Base-by-base conservation (phyloP, 23 tunicate species). In the Trididemnum clinides region DNA sequence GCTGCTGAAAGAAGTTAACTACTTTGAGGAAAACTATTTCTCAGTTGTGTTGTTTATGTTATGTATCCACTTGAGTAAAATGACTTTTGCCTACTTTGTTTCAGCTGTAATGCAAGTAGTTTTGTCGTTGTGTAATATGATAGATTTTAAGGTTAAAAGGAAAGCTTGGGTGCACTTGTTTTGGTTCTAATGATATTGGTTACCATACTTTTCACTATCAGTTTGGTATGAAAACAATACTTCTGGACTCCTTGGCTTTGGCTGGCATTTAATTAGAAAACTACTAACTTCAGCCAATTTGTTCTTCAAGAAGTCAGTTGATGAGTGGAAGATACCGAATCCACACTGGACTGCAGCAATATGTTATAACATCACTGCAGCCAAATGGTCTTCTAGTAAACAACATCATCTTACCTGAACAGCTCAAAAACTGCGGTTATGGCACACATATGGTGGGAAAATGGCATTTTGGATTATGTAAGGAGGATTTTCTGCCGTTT, bases 241-340 rank as follows among this genome's bases (percentile, higher is more conserved):
- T 78, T 75, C 83, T 94, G 30, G 98, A 94, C 50, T 50, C 79
- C 1, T 51, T 94, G 33, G 89, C 95, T 6, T 28, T 72, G 72
- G 44, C 88, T 36, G 93, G 93, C 10, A 72, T 94, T 15, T 81
- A 64, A 58, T 59, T 94, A 30, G 93, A 94, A 74, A 94, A 94
- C 63, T 94, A 94, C 49, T 94, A 94, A 50, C 90, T 94, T 20
- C 93, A 94, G 50, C 98, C 98, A 33, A 85, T 94, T 27, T 94
- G 98, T 39, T 86, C 94, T 5, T 83, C 98, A 19, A 76, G 98
- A 72, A 85, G 90, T 54, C 86, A 82, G 30, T 77, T 94, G 33
- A 57, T 94, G 84, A 85, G 90, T 39, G 94, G 98, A 28, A 50
- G 98, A 50, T 94, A 94, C 64, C 98, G 89, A 75, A 94, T 94